Evolutionary conservation across 2,888 invertebrate species (phyloP), one percentile per base, ranked within the genome.

Genomic region (Prosopocoilus inquinatus): DNA sequence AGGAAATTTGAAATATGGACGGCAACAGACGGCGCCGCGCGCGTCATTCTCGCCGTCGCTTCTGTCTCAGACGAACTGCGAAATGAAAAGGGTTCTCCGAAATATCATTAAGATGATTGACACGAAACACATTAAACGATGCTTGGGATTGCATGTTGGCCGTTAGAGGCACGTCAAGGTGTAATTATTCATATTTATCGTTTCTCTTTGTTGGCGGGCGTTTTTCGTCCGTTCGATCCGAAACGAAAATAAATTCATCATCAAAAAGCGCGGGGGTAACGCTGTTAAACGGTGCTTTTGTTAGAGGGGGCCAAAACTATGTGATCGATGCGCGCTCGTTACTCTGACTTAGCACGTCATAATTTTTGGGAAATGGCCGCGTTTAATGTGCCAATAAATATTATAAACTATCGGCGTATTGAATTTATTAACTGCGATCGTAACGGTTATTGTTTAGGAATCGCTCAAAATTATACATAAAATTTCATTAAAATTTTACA

Each of bases 81-180:
- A 67, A 70, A 69, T 67, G 70, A 69, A 70, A 70, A 70, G 70
- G 71, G 71, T 70, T 70, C 69, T 64, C 51, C 67, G 70, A 74
- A 74, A 72, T 72, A 74, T 74, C 75, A 74, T 76, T 75, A 75
- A 69, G 72, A 74, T 76, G 75, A 76, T 73, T 76, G 75, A 75
- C 75, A 73, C 62, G 71, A 68, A 74, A 74, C 75, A 74, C 73
- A 75, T 75, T 75, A 75, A 74, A 74, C 73, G 73, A 73, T 74
- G 71, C 74, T 70, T 70, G 69, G 70, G 69, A 73, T 74, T 73
- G 72, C 71, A 70, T 73, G 73, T 70, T 68, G 20, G 64, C 71
- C 66, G 69, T 66, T 63, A 68, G 67, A 63, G 67, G 60, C 69
- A 70, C 67, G 69, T 71, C 70, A 69, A 65, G 66, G 66, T 65